Conservation (phyloP, 2,797 vertebrate genomes). For the Squalus acanthias region DNA sequence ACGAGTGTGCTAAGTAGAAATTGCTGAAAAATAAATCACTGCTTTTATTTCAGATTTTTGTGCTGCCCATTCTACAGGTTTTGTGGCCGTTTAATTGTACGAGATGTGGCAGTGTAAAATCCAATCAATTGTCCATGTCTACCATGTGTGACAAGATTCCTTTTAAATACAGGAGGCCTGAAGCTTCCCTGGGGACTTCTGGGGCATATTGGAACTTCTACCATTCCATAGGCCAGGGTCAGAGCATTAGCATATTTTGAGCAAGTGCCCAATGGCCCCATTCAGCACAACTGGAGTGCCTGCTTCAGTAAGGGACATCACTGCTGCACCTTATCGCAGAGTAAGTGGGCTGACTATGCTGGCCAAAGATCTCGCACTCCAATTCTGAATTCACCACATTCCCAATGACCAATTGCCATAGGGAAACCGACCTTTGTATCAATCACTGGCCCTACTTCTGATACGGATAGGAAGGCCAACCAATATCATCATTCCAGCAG, state of each 20-base stretch:
- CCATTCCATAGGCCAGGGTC: no score
- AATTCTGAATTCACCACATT: not conserved
- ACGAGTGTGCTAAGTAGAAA: not conserved
- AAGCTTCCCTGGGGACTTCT: no score
- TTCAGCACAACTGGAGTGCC: not conserved
- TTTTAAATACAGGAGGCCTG: no score
- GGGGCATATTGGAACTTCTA: no score
- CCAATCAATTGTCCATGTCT: not conserved
- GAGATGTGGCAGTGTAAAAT: not conserved
- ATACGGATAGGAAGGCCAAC: not conserved
- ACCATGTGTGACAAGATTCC: not conserved
- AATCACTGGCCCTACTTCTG: not conserved
- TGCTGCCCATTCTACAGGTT: not conserved
- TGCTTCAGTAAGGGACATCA: not conserved
- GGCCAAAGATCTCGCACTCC: not conserved
- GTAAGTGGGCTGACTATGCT: not conserved
- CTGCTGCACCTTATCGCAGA: not conserved
- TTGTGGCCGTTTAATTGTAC: not conserved
- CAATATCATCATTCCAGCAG: not conserved
- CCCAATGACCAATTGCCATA: not conserved
- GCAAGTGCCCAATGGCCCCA: not conserved
- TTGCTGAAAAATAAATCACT: not conserved
- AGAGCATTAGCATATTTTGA: not conserved
- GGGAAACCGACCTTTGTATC: not conserved
- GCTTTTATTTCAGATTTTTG: not conserved